These are phyloP conservation scores for Hippopotamus amphibius DNA, from an alignment of 2,113 vertebrate species.

Conservation along the genomic window DNA sequence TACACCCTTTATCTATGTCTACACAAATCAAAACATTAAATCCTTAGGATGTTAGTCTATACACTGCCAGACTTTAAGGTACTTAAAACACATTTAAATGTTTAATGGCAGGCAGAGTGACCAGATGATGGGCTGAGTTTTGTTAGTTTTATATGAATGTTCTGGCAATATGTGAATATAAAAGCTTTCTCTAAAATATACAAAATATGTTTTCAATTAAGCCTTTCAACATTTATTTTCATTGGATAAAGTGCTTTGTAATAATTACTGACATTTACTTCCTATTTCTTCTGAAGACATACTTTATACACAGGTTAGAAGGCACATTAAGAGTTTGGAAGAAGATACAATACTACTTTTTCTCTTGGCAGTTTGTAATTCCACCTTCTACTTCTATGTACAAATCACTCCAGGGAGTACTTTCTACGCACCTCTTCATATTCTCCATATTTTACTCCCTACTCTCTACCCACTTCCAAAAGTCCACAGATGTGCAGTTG, in stretches of 20 bases:
- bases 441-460: neutral
- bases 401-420: neutral
- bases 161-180: conserved; percentile 13
- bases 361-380: neutral
- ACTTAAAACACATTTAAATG: neutral
- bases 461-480: neutral
- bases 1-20: neutral
- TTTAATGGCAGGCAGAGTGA: neutral
- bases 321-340: neutral
- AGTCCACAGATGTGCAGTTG: neutral
- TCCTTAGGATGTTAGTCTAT: neutral
- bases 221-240: conserved; percentile 42
- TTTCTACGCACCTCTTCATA: neutral
- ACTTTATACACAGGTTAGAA: neutral
- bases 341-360: neutral
- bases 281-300: conserved; percentile 44
- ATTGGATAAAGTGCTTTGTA: conserved; percentile 42
- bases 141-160: conserved; percentile 11
- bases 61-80: neutral
- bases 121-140: neutral
- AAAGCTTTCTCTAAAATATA: conserved; percentile 52
- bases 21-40: neutral
- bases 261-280: conserved; percentile 54
- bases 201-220: conserved; percentile 58
- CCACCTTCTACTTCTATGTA: neutral